phyloP scores from a whole-genome alignment of 2,113 vertebrate species.

The Nipponia nippon region DNA sequence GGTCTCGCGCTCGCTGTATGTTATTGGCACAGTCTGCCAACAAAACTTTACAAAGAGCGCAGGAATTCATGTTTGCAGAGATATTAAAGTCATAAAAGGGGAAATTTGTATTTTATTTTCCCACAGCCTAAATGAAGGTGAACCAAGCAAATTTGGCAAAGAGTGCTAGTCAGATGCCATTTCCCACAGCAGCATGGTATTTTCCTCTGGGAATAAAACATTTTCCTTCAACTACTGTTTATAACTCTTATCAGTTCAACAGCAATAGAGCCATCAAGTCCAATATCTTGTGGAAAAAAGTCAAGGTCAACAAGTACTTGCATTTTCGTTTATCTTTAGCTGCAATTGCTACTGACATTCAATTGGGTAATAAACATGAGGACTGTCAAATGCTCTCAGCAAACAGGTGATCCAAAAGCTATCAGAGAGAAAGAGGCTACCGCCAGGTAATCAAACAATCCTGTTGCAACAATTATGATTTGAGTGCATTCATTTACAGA shows the following conservation, averaged over 20 bases:
- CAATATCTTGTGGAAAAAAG: slow-evolving; percentile 80
- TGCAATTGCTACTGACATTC: slow-evolving; percentile 78
- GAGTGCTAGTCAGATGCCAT: slow-evolving; percentile 66
- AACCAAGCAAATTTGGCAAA: slow-evolving; percentile 75
- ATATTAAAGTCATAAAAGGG: slow-evolving; percentile 69
- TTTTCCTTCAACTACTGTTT: slow-evolving; percentile 86
- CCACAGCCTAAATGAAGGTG: slow-evolving; percentile 77
- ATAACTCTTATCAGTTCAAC: slow-evolving; percentile 82
- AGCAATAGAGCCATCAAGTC: slow-evolving; percentile 86
- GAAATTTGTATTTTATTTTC: slow-evolving; percentile 69
- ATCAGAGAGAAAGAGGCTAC: slow-evolving; percentile 75
- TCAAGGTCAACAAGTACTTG: slow-evolving; percentile 86
- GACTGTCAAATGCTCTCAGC: slow-evolving; percentile 77
- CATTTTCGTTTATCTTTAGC: slow-evolving; percentile 83
- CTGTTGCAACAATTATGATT: slow-evolving; percentile 78
- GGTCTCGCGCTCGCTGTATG: not conserved
- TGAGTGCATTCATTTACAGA: slow-evolving; percentile 70
- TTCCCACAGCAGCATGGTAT: slow-evolving; percentile 82
- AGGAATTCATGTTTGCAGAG: slow-evolving; percentile 52
- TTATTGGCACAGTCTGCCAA: slow-evolving; percentile 2
- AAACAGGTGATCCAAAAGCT: slow-evolving; percentile 80
- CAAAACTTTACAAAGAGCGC: slow-evolving; percentile 33
- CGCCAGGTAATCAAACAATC: slow-evolving; percentile 82
- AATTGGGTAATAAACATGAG: slow-evolving; percentile 83
- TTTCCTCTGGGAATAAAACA: slow-evolving; percentile 88